Evolutionary conservation across 2,888 invertebrate species (phyloP).

Genomic region (Trachelus tabidus): DNA sequence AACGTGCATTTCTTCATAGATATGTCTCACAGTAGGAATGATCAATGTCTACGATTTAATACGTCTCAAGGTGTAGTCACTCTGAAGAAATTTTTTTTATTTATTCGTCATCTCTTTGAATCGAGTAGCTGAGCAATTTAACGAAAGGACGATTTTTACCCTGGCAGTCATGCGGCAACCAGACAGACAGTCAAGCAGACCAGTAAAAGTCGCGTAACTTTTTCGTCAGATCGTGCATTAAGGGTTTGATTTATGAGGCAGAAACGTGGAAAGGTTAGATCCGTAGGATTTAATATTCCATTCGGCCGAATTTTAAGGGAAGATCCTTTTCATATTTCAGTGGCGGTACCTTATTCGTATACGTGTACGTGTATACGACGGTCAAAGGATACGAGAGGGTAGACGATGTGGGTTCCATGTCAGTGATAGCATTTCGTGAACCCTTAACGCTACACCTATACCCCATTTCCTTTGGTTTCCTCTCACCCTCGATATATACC

Average conservation of each 20-base stretch:
- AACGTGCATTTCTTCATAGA: background rate
- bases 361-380: background rate
- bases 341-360: background rate
- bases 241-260: background rate
- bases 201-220: background rate
- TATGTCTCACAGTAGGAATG: background rate
- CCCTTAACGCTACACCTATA: background rate
- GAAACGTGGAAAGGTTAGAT: background rate
- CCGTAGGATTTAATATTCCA: constrained; percentile 1
- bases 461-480: background rate
- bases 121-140: background rate
- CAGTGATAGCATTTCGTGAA: constrained; percentile 1
- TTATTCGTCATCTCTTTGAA: background rate
- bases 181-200: constrained; percentile 6
- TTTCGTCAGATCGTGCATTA: background rate
- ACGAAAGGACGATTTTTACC: background rate
- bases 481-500: background rate
- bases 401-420: background rate
- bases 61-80: background rate
- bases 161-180: constrained; percentile 4
- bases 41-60: background rate
- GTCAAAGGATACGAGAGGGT: background rate
- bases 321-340: constrained; percentile 4
- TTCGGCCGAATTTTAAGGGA: constrained; percentile 2
- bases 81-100: background rate